phyloP scores from a whole-genome alignment of 2,797 vertebrate genomes.

The Tinamus major region DNA sequence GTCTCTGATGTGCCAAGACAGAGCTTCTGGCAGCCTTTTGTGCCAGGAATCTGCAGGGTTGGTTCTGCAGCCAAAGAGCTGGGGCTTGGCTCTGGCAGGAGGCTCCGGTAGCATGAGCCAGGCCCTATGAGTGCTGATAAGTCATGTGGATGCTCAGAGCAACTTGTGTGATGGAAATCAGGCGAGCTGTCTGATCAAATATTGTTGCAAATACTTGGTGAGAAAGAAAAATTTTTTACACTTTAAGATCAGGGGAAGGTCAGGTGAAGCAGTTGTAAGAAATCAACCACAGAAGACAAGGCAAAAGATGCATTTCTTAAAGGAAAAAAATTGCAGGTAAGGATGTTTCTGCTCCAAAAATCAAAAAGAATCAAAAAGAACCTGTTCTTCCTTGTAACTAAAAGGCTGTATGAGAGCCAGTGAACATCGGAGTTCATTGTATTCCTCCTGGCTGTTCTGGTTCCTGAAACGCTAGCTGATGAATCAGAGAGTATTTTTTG shows the following conservation, averaged over 20 bases:
- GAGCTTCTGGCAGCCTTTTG: neutral
- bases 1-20: neutral
- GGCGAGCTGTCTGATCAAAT: neutral
- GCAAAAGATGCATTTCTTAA: neutral
- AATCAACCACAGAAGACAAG: neutral
- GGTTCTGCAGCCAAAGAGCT: neutral
- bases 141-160: neutral
- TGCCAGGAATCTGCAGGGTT: accelerated
- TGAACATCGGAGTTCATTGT: conserved; percentile 8
- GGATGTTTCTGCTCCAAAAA: conserved; percentile 5
- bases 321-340: neutral
- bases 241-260: neutral
- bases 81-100: neutral
- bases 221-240: neutral
- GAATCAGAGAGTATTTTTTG: conserved; percentile 47
- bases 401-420: neutral
- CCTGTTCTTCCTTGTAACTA: neutral
- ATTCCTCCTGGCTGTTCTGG: neutral
- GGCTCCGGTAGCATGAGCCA: accelerated
- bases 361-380: neutral
- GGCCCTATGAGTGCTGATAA: neutral
- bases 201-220: neutral
- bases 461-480: conserved; percentile 15
- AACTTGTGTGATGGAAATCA: neutral
- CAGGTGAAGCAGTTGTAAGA: neutral